phyloP scores from a whole-genome alignment of 2,888 invertebrate species.

The Cephus nigrinus region DNA sequence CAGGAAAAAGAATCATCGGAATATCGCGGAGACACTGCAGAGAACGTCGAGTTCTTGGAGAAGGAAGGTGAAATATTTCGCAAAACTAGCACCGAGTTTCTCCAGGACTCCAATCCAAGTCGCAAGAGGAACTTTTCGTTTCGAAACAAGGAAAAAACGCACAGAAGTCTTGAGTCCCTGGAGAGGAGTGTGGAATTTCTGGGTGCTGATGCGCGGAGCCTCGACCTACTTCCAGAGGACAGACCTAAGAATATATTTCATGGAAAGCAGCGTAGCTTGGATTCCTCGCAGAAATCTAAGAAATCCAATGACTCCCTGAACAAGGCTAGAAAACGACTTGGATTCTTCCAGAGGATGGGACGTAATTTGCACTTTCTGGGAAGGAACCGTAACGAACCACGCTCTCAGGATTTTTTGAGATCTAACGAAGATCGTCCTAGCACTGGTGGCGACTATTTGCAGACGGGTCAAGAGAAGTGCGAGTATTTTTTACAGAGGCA shows the following conservation, averaged over 20 bases:
- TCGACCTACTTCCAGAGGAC: conserved; percentile 46
- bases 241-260: conserved; percentile 33
- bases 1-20: not conserved
- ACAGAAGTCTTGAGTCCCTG: conserved; percentile 53
- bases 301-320: conserved; percentile 34
- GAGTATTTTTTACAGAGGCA: conserved; percentile 52
- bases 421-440: conserved; percentile 30
- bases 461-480: conserved; percentile 47
- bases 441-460: conserved; percentile 31
- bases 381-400: conserved; percentile 37
- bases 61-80: conserved; percentile 54
- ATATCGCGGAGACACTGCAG: conserved; percentile 13
- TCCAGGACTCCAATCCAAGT: conserved; percentile 32
- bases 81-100: conserved; percentile 45
- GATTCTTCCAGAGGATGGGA: conserved; percentile 52
- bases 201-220: conserved; percentile 44
- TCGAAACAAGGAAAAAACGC: conserved; percentile 40
- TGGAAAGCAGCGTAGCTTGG: conserved; percentile 48
- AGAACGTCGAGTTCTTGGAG: conserved; percentile 49
- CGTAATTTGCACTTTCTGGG: conserved; percentile 55
- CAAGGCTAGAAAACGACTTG: conserved; percentile 43
- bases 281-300: conserved; percentile 45
- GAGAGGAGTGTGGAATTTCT: conserved; percentile 40
- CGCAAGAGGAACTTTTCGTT: conserved; percentile 46
- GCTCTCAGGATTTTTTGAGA: conserved; percentile 35